A percentile compares a stretch with the other conserved stretches of the same genome.
These are phyloP conservation scores for Cyrtonyx montezumae DNA, from an alignment of 2,113 vertebrate genomes.

Conservation along the genomic window DNA sequence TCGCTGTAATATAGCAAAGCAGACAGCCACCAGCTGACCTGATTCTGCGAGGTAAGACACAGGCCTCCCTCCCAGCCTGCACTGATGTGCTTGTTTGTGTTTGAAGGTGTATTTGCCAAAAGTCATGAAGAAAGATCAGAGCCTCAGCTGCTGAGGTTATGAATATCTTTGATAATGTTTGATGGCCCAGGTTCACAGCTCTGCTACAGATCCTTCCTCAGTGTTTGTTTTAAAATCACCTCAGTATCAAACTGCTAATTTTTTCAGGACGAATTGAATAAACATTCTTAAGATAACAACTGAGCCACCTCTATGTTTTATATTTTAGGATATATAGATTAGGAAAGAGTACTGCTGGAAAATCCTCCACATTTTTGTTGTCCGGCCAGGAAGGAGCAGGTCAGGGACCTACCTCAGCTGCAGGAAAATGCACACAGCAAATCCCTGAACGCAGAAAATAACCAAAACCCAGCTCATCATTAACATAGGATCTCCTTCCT, in stretches of 20 bases:
- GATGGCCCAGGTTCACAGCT: background rate
- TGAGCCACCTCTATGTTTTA: background rate
- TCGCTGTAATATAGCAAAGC: slow-evolving; percentile 6
- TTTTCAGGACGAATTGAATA: background rate
- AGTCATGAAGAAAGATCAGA: background rate
- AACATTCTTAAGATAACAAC: background rate
- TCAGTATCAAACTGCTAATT: background rate
- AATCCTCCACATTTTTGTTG: background rate
- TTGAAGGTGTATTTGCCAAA: background rate
- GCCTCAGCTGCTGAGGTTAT: background rate
- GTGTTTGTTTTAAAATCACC: background rate
- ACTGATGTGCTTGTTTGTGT: background rate
- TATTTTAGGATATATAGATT: background rate
- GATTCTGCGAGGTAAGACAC: background rate
- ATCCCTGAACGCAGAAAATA: background rate
- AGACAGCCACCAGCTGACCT: slow-evolving; percentile 34
- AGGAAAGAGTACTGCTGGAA: background rate
- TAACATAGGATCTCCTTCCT: background rate
- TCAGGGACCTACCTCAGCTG: accelerated
- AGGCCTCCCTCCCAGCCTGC: background rate
- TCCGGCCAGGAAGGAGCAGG: background rate
- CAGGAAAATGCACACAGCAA: background rate
- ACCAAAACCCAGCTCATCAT: background rate
- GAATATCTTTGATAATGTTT: background rate
- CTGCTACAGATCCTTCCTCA: background rate